A percentile compares a stretch with the other conserved stretches of the same genome.
Conservation (phyloP, 2,888 invertebrate species). For the Hecatera dysodea region DNA sequence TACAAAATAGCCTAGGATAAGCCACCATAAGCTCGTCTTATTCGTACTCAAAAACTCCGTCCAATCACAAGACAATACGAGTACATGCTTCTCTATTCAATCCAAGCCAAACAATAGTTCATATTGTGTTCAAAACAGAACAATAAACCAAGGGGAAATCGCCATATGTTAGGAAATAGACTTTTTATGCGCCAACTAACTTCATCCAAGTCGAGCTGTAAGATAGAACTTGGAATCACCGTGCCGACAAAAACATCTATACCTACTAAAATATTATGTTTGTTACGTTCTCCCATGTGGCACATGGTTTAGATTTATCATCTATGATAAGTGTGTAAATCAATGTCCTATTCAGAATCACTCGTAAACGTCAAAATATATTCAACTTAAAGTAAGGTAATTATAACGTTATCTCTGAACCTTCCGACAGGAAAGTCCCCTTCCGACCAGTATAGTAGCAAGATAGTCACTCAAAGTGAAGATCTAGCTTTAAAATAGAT, state of each 20-base stretch:
- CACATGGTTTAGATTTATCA: too few species aligned
- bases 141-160: constrained; percentile 52
- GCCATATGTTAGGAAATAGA: constrained; percentile 36
- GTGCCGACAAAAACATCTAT: too few species aligned
- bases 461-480: too few species aligned
- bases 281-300: background rate
- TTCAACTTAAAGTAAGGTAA: too few species aligned
- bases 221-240: background rate
- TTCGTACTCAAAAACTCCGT: constrained; percentile 25
- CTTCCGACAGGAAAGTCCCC: too few species aligned
- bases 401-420: too few species aligned
- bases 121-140: constrained; percentile 58
- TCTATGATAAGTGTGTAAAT: too few species aligned
- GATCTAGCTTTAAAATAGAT: too few species aligned
- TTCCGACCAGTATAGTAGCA: too few species aligned
- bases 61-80: constrained; percentile 51
- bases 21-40: background rate
- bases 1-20: background rate
- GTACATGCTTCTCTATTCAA: constrained; percentile 52
- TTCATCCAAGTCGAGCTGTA: constrained; percentile 34
- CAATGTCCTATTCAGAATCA: too few species aligned
- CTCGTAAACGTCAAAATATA: too few species aligned
- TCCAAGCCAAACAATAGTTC: constrained; percentile 50
- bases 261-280: background rate
- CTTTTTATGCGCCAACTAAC: constrained; percentile 44